Percentiles rank a stretch among this genome's conserved stretches.
phyloP scores from a whole-genome alignment of 35 echinoderm and acorn worm species.

The Chiridota heheva region DNA sequence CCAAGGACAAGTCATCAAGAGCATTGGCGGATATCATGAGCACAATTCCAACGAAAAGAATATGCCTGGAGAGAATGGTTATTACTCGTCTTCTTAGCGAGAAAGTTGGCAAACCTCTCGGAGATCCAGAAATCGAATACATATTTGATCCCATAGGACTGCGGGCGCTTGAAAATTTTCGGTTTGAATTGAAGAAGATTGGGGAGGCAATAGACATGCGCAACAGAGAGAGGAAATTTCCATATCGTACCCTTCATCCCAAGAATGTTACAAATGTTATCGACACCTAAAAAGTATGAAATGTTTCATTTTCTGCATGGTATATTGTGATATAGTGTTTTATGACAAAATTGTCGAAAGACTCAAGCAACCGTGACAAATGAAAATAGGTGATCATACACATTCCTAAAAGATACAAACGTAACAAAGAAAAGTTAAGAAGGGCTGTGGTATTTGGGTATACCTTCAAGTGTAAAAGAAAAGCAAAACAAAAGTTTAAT shows the following conservation, averaged over 20 bases:
- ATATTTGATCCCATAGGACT: slow-evolving; percentile 34
- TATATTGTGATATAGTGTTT: no score
- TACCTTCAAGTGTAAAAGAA: no score
- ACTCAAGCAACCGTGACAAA: no score
- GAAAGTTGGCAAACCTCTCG: slow-evolving; percentile 39
- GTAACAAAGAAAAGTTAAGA: no score
- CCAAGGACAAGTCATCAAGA: slow-evolving; percentile 55
- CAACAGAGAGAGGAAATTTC: slow-evolving; percentile 28
- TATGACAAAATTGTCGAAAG: no score
- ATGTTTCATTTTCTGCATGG: not conserved
- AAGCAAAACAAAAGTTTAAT: no score
- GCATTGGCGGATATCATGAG: slow-evolving; percentile 24
- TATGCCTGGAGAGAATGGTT: slow-evolving; percentile 19
- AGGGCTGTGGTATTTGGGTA: no score
- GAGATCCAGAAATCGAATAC: slow-evolving; percentile 60
- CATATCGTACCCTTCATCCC: slow-evolving; percentile 57
- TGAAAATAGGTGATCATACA: no score
- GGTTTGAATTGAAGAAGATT: slow-evolving; percentile 33
- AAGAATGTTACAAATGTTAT: slow-evolving; percentile 72
- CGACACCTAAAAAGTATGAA: slow-evolving; percentile 56
- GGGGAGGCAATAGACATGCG: slow-evolving; percentile 46
- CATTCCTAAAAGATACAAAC: no score
- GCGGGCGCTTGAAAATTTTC: slow-evolving; percentile 48
- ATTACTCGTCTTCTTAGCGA: slow-evolving; percentile 49
- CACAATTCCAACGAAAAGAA: slow-evolving; percentile 9